Conservation (phyloP, 2,888 invertebrate species). For the Charanyca ferruginea region DNA sequence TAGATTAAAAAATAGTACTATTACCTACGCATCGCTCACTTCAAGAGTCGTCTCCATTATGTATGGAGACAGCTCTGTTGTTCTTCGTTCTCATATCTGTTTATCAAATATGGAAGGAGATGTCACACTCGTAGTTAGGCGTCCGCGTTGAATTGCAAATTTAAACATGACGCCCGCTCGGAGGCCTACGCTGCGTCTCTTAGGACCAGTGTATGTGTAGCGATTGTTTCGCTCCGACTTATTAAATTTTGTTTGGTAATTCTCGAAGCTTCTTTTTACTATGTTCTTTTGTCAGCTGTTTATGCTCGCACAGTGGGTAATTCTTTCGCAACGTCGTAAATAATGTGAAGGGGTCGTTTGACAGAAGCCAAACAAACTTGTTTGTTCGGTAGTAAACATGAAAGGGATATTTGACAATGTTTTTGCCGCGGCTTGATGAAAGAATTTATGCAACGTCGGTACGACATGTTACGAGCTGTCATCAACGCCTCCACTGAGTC, state of each 20-base stretch:
- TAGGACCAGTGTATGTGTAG: constrained; percentile 22
- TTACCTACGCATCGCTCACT: constrained; percentile 1
- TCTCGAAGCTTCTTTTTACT: constrained; percentile 26
- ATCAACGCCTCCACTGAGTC: constrained; percentile 37
- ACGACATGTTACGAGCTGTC: constrained; percentile 54
- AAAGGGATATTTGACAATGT: constrained; percentile 56
- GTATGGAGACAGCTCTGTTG: constrained; percentile 16
- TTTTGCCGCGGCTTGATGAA: constrained; percentile 58
- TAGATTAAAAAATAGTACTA: no score
- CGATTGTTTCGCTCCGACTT: constrained; percentile 43
- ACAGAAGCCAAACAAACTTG: constrained; percentile 59
- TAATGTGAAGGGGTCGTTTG: constrained; percentile 51
- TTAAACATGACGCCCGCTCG: constrained; percentile 75
- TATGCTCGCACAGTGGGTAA: constrained; percentile 47
- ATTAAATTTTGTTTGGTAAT: constrained; percentile 51
- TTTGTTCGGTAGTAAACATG: constrained; percentile 56
- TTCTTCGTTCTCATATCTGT: constrained; percentile 71
- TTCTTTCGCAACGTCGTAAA: constrained; percentile 55
- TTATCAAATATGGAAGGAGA: constrained; percentile 71
- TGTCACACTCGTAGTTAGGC: constrained; percentile 70
- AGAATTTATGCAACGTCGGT: constrained; percentile 55
- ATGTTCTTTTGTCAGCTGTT: constrained; percentile 37
- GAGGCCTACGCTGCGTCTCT: constrained; percentile 29
- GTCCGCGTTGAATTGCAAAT: constrained; percentile 80
- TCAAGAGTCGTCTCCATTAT: not conserved